phyloP scores from a whole-genome alignment of 1,140 invertebrate genomes.

The Drosophila biarmipes region DNA sequence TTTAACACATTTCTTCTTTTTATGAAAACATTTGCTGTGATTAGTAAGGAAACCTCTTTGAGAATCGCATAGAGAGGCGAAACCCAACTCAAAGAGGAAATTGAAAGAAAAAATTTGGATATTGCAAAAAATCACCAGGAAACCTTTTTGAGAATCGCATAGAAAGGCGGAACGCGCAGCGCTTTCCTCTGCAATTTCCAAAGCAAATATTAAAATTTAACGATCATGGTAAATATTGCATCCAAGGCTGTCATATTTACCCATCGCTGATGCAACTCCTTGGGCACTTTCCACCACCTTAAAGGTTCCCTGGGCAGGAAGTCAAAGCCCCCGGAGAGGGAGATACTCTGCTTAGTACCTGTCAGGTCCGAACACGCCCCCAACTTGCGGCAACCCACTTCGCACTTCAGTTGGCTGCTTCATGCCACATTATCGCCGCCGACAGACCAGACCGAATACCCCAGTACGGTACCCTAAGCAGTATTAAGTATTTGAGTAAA shows the following conservation, averaged over 20 bases:
- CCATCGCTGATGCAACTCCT: slow-evolving; percentile 52
- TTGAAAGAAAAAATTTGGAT: too few species aligned
- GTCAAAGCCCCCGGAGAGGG: slow-evolving; percentile 55
- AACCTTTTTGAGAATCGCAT: neutral
- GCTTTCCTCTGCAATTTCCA: neutral
- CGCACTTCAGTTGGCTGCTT: slow-evolving; percentile 67
- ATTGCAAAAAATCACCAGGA: neutral
- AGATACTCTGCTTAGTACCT: slow-evolving; percentile 45
- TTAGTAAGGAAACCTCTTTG: neutral
- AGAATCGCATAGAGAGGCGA: neutral
- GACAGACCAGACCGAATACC: slow-evolving; percentile 39
- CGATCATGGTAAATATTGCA: neutral
- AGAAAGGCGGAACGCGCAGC: neutral
- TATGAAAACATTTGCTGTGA: too few species aligned
- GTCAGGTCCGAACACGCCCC: slow-evolving; percentile 26
- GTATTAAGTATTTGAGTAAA: neutral
- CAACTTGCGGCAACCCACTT: slow-evolving; percentile 61
- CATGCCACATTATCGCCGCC: slow-evolving; percentile 65
- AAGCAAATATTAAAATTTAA: neutral
- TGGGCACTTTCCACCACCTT: slow-evolving; percentile 6
- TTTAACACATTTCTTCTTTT: too few species aligned
- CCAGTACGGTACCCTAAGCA: slow-evolving; percentile 1
- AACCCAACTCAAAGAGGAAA: neutral
- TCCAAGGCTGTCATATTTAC: slow-evolving; percentile 34
- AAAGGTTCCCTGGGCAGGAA: slow-evolving; percentile 36